Conservation (phyloP, 1,140 invertebrate genomes). For the Eurosta solidaginis region DNA sequence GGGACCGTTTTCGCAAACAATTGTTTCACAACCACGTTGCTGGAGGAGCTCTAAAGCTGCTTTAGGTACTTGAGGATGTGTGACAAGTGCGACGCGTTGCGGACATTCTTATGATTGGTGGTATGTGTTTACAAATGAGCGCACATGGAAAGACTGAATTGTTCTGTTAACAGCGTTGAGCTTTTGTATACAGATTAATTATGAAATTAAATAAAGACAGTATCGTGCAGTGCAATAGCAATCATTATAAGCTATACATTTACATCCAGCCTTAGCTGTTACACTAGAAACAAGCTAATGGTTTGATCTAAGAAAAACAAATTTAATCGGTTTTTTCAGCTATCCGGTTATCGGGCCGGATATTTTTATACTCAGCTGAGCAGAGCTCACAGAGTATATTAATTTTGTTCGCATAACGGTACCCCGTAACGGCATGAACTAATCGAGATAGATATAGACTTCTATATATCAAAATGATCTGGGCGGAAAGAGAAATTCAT, state of each 20-base stretch:
- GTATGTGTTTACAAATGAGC: neutral
- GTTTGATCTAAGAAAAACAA: too few relatives aligned
- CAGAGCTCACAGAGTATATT: neutral
- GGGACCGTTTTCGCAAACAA: slow-evolving; percentile 51
- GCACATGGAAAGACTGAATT: neutral
- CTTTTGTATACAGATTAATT: neutral
- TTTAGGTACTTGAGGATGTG: slow-evolving; percentile 57
- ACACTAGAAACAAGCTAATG: too few relatives aligned
- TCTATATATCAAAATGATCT: too few relatives aligned
- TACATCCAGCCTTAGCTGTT: too few relatives aligned
- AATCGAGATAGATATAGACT: too few relatives aligned
- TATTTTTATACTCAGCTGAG: too few relatives aligned
- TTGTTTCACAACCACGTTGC: slow-evolving; percentile 50
- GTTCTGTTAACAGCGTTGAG: neutral
- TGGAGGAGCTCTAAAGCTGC: slow-evolving; percentile 58
- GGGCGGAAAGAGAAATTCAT: too few relatives aligned
- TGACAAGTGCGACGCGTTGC: slow-evolving; percentile 53
- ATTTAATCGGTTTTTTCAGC: too few relatives aligned
- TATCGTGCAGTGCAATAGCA: too few relatives aligned
- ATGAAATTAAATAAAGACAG: neutral
- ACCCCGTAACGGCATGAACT: too few relatives aligned
- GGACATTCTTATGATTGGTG: slow-evolving; percentile 2
- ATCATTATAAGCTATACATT: too few relatives aligned
- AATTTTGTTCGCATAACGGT: neutral
- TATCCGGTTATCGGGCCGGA: too few relatives aligned